Evolutionary conservation across 2,888 invertebrate species (phyloP).

Genomic region (Anticlea derivata): DNA sequence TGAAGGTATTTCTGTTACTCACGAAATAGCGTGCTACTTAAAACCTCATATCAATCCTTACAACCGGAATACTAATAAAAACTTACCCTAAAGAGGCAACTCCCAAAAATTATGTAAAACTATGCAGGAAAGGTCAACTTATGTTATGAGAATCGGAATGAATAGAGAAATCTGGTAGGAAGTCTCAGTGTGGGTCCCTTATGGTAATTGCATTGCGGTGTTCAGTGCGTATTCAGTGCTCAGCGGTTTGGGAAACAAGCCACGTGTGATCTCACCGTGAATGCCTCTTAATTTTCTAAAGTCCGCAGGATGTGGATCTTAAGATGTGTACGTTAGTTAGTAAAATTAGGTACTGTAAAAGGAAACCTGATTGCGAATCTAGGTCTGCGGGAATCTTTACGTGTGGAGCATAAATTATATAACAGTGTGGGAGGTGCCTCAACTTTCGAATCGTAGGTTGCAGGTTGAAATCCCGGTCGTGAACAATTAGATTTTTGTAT

Average conservation of each 20-base stretch:
- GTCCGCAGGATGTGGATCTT: conserved; percentile 18
- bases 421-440: no score
- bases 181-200: conserved; percentile 30
- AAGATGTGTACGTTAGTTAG: conserved; percentile 19
- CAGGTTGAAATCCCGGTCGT: no score
- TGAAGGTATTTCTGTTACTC: no score
- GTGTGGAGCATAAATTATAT: no score
- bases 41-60: conserved; percentile 11
- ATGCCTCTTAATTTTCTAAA: conserved; percentile 35
- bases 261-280: conserved; percentile 29
- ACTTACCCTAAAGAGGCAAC: conserved; percentile 21
- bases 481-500: no score
- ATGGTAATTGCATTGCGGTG: conserved; percentile 35
- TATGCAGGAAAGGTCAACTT: conserved; percentile 37
- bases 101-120: conserved; percentile 30
- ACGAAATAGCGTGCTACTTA: conserved; percentile 19
- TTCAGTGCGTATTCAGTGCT: conserved; percentile 15
- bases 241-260: conserved; percentile 31
- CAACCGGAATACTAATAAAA: conserved; percentile 19
- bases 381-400: neutral
- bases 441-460: no score
- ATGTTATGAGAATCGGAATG: conserved; percentile 32
- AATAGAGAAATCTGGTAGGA: conserved; percentile 34
- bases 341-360: neutral
- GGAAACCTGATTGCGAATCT: conserved; percentile 18